Evolutionary conservation across 2,888 invertebrate species (phyloP), one percentile per base, ranked within the genome.

Genomic region (Ypsolopha scabrella): DNA sequence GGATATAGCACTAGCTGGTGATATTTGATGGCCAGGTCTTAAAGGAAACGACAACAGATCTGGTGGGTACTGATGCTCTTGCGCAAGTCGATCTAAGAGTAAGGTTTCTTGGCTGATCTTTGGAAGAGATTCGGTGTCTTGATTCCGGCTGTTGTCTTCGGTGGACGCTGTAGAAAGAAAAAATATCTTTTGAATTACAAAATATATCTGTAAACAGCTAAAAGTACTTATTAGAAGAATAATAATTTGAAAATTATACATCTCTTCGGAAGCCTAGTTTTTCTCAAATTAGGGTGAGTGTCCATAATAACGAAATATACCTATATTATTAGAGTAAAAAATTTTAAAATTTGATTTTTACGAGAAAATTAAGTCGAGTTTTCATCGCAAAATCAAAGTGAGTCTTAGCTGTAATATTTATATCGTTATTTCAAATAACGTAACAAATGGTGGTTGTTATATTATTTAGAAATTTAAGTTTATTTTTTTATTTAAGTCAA

Each of bases 41-140:
- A 90, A 87, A 2, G 93, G 92, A 64, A 95, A 95, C 1, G 95
- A 90, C 52, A 95, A 80, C 8, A 95, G 86, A 70, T 95, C 95
- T 7, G 95, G 95, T 24, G 94, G 94, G 68, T 94, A 90, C 11
- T 90, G 88, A 53, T 88, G 88, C 11, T 83, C 83, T 53, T 87
- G 87, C 0, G 82, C 58, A 62, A 85, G 71, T 48, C 80, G 67
- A 41, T 81, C 75, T 50, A 80, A 60, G 56, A 88, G 75, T 56
- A 89, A 61, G 43, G 79, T 72, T 57, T 89, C 88, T 59, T 83
- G 86, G 0, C 87, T 76, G 54, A 86, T 79, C 53, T 85, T 85
- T 6, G 88, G 87, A 37, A 88, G 76, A 35, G 81, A 76, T 51
- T 90, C 88, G 54, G 89, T 79, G 45, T 91, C 90, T 53, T 88